phyloP scores from a whole-genome alignment of 1,140 invertebrate species.

The Drosophila nigromelanica region DNA sequence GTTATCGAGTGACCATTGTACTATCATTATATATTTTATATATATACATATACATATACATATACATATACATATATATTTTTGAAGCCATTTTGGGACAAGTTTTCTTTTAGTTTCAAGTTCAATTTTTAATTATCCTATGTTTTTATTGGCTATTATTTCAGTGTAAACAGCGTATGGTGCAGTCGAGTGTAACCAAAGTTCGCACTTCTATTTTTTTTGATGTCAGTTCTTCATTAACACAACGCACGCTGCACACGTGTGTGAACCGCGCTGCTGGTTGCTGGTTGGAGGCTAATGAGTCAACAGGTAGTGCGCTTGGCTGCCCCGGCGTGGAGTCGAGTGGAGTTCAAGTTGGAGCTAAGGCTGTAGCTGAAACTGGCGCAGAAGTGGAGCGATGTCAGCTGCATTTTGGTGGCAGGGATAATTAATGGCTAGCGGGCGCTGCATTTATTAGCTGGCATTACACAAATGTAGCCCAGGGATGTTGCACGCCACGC shows the following conservation, averaged over 20 bases:
- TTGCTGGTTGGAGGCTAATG: slow-evolving; percentile 43
- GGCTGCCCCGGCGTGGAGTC: slow-evolving; percentile 30
- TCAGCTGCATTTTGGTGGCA: not conserved
- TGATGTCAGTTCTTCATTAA: slow-evolving; percentile 59
- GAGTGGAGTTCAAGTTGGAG: not conserved
- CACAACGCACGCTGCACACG: slow-evolving; percentile 39
- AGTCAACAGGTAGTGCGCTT: slow-evolving; percentile 75
- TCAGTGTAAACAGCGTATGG: not conserved
- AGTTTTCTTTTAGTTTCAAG: not conserved
- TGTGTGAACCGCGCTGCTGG: slow-evolving; percentile 20
- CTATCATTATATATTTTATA: not conserved
- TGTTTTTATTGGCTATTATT: not conserved
- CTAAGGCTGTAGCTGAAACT: no score
- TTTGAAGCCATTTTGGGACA: not conserved
- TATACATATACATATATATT: no score
- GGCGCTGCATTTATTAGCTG: slow-evolving; percentile 54
- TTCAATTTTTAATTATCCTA: not conserved
- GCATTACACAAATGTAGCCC: slow-evolving; percentile 45
- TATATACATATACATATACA: no score
- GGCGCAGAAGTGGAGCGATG: not conserved
- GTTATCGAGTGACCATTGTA: no score
- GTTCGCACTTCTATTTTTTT: not conserved
- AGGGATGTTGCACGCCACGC: slow-evolving; percentile 37
- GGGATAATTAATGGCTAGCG: slow-evolving; percentile 6
- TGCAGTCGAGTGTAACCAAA: not conserved